Base-by-base conservation (phyloP, 2,797 vertebrate species). In the Onychomys arenicola region DNA sequence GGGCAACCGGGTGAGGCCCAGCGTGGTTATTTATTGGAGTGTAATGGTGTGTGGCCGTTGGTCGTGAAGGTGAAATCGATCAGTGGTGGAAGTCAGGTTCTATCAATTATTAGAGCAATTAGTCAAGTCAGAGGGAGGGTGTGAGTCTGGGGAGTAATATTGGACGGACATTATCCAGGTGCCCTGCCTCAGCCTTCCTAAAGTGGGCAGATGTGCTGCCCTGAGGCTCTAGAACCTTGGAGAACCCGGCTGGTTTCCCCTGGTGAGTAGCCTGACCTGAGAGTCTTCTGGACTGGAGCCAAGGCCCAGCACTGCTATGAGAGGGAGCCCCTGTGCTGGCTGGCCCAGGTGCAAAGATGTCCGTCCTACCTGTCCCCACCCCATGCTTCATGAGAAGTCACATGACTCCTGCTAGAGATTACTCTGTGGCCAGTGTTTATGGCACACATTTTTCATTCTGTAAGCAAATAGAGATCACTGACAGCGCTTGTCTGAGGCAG, bases 61-160 rank as follows among this genome's bases (percentile, higher is more conserved):
- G 97, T 98, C 93, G 65, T 96, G 6, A 73, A 96, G 98, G 97
- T 99, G 98, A 98, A 98, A 99, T 99, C 99, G 98, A 99, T 99
- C 99, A 96, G 98, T 98, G 97, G 98, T 78, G 98, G 97, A 98
- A 99, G 99, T 98, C 98, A 94, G 98, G 98, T 98, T 99, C 99
- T 99, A 99, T 99, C 99, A 99, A 99, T 99, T 99, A 99, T 99
- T 99, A 98, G 98, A 93, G 98, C 98, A 98, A 99, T 99, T 99
- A 99, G 99, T 99, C 99, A 99, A 99, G 98, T 98, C 85, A 97
- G 90, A 97, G 97, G 92, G 97, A 97, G 98, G 98, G 96, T 98
- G 96, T 95, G 82, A 98, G 98, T 98, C 96, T 92, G 86, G 80
- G 94, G 96, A 96, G 96, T 98, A 86, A 98, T 99, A 98, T 98